A percentile compares a stretch with the other conserved stretches of the same genome.
These are phyloP conservation scores for Ceratina calcarata DNA, from an alignment of 1,140 invertebrate genomes.

Conservation along the genomic window DNA sequence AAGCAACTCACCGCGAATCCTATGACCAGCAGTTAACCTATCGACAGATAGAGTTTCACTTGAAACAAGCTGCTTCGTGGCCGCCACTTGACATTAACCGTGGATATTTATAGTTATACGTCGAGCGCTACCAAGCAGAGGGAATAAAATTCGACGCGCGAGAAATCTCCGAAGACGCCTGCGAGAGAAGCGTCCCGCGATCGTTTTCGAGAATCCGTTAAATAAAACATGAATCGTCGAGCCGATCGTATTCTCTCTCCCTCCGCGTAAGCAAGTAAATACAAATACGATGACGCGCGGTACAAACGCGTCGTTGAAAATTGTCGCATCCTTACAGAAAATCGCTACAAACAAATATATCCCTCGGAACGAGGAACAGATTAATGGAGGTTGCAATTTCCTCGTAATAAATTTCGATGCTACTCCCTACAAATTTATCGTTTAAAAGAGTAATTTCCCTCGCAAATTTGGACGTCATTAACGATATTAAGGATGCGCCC, in stretches of 20 bases:
- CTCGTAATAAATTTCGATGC: conserved; percentile 36
- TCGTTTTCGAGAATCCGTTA: conserved; percentile 29
- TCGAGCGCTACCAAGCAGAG: neutral
- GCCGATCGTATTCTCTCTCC: conserved; percentile 23
- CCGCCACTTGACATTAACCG: conserved; percentile 49
- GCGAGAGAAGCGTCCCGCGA: conserved; percentile 3
- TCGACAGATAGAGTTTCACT: conserved; percentile 66
- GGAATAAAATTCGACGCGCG: conserved; percentile 36
- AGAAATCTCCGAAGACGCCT: conserved; percentile 13
- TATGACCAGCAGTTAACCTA: conserved; percentile 56
- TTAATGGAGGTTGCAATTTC: conserved; percentile 33
- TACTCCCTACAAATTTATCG: conserved; percentile 35
- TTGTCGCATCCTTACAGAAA: neutral
- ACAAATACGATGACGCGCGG: conserved; percentile 16
- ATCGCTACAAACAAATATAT: neutral
- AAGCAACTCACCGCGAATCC: conserved; percentile 21
- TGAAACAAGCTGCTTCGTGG: conserved; percentile 32
- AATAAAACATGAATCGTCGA: conserved; percentile 27
- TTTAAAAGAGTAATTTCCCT: conserved; percentile 22
- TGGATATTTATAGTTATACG: conserved; percentile 51
- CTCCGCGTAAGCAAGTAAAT: conserved; percentile 4
- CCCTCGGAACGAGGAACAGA: neutral
- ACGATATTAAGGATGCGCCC: conserved; percentile 38
- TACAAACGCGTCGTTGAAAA: conserved; percentile 1
- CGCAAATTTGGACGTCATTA: conserved; percentile 42